These are phyloP conservation scores for Parelbella ahira DNA, from an alignment of 2,888 invertebrate species.

Conservation along the genomic window DNA sequence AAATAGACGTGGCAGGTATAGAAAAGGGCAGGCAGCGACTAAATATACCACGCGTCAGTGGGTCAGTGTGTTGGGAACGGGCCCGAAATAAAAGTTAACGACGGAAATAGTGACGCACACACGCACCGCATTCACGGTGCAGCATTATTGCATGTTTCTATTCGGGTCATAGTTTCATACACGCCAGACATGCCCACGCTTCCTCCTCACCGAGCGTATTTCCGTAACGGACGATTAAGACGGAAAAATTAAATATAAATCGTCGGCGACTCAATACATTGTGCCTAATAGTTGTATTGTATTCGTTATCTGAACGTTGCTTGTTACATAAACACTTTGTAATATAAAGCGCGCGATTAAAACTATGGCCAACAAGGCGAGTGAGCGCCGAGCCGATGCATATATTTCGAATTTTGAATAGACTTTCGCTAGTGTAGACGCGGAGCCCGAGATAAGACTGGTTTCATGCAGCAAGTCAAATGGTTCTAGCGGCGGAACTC, in stretches of 20 bases:
- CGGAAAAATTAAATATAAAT: no score
- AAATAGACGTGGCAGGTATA: conserved; percentile 50
- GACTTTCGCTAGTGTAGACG: conserved; percentile 15
- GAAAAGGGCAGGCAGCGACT: conserved; percentile 40
- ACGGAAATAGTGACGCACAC: conserved; percentile 52
- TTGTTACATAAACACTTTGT: no score
- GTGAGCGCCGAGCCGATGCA: no score
- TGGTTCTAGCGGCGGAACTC: conserved; percentile 16
- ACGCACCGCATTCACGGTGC: conserved; percentile 29
- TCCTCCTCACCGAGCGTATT: conserved; percentile 6
- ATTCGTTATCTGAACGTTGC: no score
- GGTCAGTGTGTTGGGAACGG: conserved; percentile 62
- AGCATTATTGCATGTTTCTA: conserved; percentile 9
- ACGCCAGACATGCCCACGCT: conserved; percentile 21
- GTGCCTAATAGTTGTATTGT: no score
- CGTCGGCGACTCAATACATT: no score
- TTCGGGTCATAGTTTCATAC: conserved; percentile 6
- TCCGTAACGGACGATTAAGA: not conserved
- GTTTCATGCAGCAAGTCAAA: conserved; percentile 19
- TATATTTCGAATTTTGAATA: no score
- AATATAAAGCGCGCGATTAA: no score
- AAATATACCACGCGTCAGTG: conserved; percentile 62
- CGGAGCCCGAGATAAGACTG: conserved; percentile 15
- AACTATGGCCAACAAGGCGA: no score
- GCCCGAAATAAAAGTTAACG: conserved; percentile 59